Percentiles rank a stretch among this genome's conserved stretches.
These are phyloP conservation scores for Protodeltote pygarga DNA, from an alignment of 2,888 invertebrate genomes.

Conservation along the genomic window DNA sequence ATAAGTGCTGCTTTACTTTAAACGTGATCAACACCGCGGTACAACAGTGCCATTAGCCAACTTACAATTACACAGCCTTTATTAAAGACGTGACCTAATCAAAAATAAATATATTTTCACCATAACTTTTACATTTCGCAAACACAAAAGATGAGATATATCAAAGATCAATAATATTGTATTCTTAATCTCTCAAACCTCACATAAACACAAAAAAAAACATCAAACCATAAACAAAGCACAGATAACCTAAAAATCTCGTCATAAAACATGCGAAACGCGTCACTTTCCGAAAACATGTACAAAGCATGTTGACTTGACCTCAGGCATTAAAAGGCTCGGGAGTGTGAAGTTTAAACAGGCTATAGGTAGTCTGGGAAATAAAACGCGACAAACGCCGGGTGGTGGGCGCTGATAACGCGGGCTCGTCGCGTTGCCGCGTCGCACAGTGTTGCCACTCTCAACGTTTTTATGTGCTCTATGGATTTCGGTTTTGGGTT, in stretches of 20 bases:
- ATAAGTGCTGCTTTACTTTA: no score
- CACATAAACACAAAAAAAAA: constrained; percentile 6
- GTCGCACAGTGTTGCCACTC: constrained; percentile 36
- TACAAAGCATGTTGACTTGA: constrained; percentile 58
- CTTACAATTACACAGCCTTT: no score
- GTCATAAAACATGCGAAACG: constrained; percentile 43
- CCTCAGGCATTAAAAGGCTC: constrained; percentile 56
- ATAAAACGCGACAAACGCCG: constrained; percentile 65
- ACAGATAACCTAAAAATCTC: constrained; percentile 28
- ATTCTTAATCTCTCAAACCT: no score
- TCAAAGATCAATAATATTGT: no score
- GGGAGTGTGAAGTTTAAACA: constrained; percentile 57
- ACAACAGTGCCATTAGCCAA: no score
- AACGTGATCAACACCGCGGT: no score
- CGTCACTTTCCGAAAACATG: constrained; percentile 43
- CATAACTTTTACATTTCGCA: no score
- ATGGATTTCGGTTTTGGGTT: constrained; percentile 42
- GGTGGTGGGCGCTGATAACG: constrained; percentile 63
- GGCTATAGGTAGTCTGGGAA: constrained; percentile 57
- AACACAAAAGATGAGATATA: no score
- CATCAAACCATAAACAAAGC: constrained; percentile 1
- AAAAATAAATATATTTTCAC: no score
- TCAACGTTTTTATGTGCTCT: constrained; percentile 40
- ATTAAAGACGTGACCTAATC: no score
- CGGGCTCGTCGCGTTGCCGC: constrained; percentile 36